Conservation (phyloP, 1,140 invertebrate genomes). For the Ceratitis capitata region DNA sequence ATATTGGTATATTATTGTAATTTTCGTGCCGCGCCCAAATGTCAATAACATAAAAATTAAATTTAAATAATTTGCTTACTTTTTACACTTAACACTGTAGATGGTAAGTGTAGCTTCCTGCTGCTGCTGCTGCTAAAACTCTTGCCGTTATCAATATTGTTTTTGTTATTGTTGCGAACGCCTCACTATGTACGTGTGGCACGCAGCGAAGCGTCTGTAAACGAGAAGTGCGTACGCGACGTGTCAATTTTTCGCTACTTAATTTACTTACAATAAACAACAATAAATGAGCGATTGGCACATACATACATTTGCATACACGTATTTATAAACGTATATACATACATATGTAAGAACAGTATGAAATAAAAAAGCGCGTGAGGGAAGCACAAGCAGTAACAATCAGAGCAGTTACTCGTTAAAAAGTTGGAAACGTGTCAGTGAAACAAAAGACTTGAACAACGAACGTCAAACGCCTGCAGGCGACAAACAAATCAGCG, state of each 20-base stretch:
- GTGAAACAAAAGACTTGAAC: slow-evolving; percentile 32
- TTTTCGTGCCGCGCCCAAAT: neutral
- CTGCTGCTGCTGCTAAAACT: neutral
- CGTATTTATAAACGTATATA: neutral
- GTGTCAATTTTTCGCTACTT: slow-evolving; percentile 38
- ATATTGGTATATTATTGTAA: neutral
- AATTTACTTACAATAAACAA: slow-evolving; percentile 13
- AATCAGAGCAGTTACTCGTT: slow-evolving; percentile 33
- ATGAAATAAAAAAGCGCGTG: neutral
- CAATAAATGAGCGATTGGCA: neutral
- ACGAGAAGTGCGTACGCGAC: slow-evolving; percentile 30
- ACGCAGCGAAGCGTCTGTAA: slow-evolving; percentile 7
- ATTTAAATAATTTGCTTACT: neutral
- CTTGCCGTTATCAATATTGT: neutral
- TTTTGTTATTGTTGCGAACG: neutral
- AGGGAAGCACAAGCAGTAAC: slow-evolving; percentile 5
- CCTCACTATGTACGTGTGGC: neutral
- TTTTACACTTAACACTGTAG: neutral
- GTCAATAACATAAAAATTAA: neutral
- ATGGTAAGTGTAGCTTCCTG: neutral
- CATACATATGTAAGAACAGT: no score
- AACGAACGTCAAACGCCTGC: slow-evolving; percentile 14
- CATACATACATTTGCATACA: neutral
- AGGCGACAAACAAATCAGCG: slow-evolving; percentile 18
- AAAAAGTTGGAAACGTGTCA: slow-evolving; percentile 3